phyloP scores from a whole-genome alignment of 1,140 invertebrate genomes.

The Rhagoletis pomonella region DNA sequence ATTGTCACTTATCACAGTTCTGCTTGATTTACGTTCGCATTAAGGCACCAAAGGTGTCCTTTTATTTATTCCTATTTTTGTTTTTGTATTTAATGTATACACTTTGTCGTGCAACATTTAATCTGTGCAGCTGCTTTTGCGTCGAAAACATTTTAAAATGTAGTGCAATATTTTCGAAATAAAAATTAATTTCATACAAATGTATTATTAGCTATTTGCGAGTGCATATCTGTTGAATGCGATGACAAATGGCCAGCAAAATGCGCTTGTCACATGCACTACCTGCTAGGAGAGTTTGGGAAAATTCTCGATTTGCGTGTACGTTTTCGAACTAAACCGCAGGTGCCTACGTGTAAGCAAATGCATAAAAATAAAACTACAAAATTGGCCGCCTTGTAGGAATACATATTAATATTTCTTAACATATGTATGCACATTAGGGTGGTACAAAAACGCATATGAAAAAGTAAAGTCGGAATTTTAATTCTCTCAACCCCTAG shows the following conservation, averaged over 20 bases:
- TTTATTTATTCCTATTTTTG: background rate
- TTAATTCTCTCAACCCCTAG: no score
- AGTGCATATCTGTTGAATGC: background rate
- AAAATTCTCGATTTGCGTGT: background rate
- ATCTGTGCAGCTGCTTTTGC: background rate
- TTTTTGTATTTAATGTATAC: background rate
- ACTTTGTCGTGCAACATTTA: background rate
- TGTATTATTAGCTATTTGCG: background rate
- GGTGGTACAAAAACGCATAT: no score
- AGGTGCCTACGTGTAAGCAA: no score
- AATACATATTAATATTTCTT: background rate
- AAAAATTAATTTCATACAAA: background rate
- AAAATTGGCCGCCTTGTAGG: background rate
- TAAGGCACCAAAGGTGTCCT: background rate
- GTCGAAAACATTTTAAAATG: background rate
- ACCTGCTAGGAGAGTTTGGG: no score
- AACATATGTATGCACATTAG: no score
- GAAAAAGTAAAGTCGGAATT: no score
- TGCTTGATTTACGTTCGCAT: background rate
- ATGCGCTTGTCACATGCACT: background rate
- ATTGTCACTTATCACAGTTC: background rate
- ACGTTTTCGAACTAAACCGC: background rate
- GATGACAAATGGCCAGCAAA: constrained; percentile 4
- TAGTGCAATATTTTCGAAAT: background rate
- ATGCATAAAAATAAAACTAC: no score